Conservation (phyloP, 2,113 vertebrate genomes). For the Arvicanthis niloticus region DNA sequence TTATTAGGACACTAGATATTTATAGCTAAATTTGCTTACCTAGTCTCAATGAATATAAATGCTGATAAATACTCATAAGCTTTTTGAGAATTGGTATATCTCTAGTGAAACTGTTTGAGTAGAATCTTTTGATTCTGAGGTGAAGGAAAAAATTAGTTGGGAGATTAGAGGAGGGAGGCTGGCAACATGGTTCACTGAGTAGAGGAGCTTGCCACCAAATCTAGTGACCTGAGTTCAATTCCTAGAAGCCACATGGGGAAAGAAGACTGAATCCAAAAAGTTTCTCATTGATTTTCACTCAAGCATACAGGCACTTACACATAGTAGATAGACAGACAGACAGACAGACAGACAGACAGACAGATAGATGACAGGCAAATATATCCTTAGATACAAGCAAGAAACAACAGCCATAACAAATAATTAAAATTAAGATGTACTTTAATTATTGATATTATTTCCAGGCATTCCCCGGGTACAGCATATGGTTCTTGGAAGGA, state of each 20-base stretch:
- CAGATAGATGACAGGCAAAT: neutral
- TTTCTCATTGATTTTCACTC: neutral
- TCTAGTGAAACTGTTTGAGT: neutral
- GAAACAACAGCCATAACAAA: neutral
- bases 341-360: neutral
- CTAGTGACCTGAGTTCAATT: neutral
- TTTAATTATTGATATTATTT: constrained; percentile 26
- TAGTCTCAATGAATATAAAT: neutral
- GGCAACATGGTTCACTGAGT: neutral
- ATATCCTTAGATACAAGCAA: neutral
- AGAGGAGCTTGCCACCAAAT: neutral
- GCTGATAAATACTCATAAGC: neutral
- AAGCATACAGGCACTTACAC: neutral
- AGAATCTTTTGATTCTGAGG: constrained; percentile 19
- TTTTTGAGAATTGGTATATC: neutral
- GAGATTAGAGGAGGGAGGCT: neutral
- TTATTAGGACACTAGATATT: neutral
- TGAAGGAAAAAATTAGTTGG: neutral
- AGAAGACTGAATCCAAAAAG: neutral
- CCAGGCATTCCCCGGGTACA: neutral
- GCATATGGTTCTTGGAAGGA: neutral
- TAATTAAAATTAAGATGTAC: neutral
- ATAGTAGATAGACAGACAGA: neutral
- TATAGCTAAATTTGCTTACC: neutral
- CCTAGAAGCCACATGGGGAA: neutral